These are phyloP conservation scores for Podarcis raffonei DNA, from an alignment of 2,113 vertebrate species.

Conservation along the genomic window DNA sequence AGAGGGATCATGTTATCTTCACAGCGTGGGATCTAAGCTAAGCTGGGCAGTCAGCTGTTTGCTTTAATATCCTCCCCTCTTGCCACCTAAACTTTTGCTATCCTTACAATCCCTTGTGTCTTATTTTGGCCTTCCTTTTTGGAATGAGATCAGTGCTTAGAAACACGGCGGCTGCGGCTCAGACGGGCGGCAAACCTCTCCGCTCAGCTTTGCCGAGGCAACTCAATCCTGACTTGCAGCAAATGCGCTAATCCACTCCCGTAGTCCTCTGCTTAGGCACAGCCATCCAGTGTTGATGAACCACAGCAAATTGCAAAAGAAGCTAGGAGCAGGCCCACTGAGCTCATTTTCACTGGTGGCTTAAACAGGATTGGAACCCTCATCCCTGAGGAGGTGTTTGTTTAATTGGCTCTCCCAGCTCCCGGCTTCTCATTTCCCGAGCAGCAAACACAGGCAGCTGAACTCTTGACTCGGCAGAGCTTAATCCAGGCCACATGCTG, in stretches of 20 bases:
- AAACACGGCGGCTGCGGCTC: background rate
- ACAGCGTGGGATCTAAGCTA: background rate
- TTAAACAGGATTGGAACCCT: constrained; percentile 11
- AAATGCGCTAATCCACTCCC: background rate
- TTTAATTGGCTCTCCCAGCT: background rate
- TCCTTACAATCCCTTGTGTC: background rate
- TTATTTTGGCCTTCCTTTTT: background rate
- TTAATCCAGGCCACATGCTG: background rate
- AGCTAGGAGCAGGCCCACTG: background rate
- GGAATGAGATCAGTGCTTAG: background rate
- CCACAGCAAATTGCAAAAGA: background rate
- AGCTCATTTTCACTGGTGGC: constrained; percentile 9
- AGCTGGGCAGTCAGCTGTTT: background rate
- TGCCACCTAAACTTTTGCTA: background rate
- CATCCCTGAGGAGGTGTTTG: background rate
- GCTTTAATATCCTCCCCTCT: background rate
- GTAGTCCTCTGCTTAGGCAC: background rate
- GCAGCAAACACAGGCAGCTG: background rate
- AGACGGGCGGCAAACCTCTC: background rate
- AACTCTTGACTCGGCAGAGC: background rate
- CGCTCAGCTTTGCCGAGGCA: background rate
- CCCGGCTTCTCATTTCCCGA: background rate
- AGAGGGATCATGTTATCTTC: background rate
- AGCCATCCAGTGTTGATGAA: background rate
- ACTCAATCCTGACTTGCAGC: constrained; percentile 7